Percentiles rank a stretch among this genome's conserved stretches.
Evolutionary conservation across 2,888 invertebrate genomes (phyloP).

Genomic region (Acleris laterana): DNA sequence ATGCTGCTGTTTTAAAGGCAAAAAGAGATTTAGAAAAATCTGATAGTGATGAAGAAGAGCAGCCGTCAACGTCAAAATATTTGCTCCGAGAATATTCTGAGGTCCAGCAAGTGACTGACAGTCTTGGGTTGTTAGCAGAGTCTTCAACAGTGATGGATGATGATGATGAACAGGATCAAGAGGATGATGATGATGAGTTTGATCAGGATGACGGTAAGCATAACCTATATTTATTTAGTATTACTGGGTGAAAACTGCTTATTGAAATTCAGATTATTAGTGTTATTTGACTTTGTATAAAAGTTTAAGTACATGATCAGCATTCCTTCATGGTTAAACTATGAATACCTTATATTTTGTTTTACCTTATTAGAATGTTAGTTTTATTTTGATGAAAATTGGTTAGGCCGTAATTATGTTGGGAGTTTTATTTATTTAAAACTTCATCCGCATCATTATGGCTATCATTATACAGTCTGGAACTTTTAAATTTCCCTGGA

Average conservation of each 20-base stretch:
- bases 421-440: too few species aligned
- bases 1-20: neutral
- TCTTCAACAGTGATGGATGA: conserved; percentile 65
- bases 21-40: neutral
- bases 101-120: conserved; percentile 60
- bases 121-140: conserved; percentile 72
- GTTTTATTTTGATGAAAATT: too few species aligned
- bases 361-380: too few species aligned
- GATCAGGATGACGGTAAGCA: conserved; percentile 56
- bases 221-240: conserved; percentile 4
- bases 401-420: too few species aligned
- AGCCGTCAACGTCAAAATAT: conserved; percentile 25
- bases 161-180: conserved; percentile 69
- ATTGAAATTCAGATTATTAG: too few species aligned
- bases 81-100: conserved; percentile 40
- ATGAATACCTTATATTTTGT: too few species aligned
- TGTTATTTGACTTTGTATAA: too few species aligned
- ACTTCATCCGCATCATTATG: too few species aligned
- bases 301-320: too few species aligned
- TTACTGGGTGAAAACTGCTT: neutral
- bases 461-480: too few species aligned
- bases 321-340: too few species aligned
- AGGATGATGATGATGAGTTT: conserved; percentile 51
- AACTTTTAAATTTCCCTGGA: too few species aligned
- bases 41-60: neutral